phyloP scores from a whole-genome alignment of 2,113 vertebrate genomes.

The Rhabdomys dilectus region DNA sequence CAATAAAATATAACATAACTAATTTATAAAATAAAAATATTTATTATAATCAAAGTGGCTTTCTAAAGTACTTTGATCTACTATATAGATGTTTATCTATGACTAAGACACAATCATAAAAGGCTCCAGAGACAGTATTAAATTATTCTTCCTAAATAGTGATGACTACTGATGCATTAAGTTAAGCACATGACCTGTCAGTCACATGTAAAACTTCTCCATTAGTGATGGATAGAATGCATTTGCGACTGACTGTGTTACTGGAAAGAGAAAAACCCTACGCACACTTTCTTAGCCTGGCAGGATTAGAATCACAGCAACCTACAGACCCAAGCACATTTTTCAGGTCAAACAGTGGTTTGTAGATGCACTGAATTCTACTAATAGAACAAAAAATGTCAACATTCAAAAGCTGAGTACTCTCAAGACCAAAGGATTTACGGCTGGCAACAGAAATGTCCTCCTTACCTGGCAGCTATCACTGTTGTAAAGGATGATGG shows the following conservation, averaged over 20 bases:
- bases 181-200: not conserved
- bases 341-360: not conserved
- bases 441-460: constrained; percentile 7
- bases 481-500: constrained; percentile 91
- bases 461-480: constrained; percentile 89
- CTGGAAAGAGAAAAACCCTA: not conserved
- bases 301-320: not conserved
- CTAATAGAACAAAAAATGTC: not conserved
- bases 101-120: constrained; percentile 1
- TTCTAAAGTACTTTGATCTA: not conserved
- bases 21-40: constrained; percentile 27
- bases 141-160: constrained; percentile 12
- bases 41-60: constrained; percentile 26
- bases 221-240: not conserved
- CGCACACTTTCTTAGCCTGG: not conserved
- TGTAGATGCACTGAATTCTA: not conserved
- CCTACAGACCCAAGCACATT: not conserved
- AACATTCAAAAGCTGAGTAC: not conserved
- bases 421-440: not conserved
- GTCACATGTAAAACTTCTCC: not conserved
- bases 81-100: constrained; percentile 16
- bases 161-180: not conserved
- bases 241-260: not conserved
- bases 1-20: not conserved
- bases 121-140: not conserved